A percentile compares a stretch with the other conserved stretches of the same genome.
Conservation (phyloP, 2,888 invertebrate genomes). For the Helleia helle region DNA sequence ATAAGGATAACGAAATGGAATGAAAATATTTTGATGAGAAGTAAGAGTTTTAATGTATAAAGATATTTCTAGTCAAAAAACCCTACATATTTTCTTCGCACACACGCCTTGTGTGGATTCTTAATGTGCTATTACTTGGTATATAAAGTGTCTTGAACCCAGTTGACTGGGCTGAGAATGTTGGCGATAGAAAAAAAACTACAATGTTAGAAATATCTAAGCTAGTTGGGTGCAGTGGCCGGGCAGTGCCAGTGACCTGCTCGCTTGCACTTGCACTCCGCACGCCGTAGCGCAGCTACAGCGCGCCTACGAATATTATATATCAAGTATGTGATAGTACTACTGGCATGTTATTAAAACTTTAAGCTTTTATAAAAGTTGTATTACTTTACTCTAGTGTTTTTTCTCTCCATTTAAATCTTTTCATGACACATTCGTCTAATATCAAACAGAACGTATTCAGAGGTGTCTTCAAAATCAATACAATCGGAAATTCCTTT, state of each 20-base stretch:
- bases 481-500: conserved; percentile 39
- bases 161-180: conserved; percentile 51
- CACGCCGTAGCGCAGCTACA: conserved; percentile 50
- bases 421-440: too few relatives aligned
- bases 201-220: conserved; percentile 69
- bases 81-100: conserved; percentile 3
- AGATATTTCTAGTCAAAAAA: neutral
- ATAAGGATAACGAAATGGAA: conserved; percentile 2
- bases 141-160: conserved; percentile 33
- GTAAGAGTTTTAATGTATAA: neutral
- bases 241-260: conserved; percentile 64
- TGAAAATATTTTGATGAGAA: neutral
- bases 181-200: conserved; percentile 62
- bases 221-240: conserved; percentile 67
- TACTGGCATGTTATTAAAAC: too few relatives aligned
- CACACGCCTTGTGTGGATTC: conserved; percentile 18
- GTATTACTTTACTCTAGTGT: too few relatives aligned
- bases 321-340: too few relatives aligned
- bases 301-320: conserved; percentile 48
- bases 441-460: conserved; percentile 26
- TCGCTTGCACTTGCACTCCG: conserved; percentile 34
- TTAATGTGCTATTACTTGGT: conserved; percentile 22
- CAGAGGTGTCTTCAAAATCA: conserved; percentile 40
- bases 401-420: too few relatives aligned
- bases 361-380: too few relatives aligned